Conservation (phyloP, 92 coral and sea anemone genomes). For the Epizoanthus stellaris region DNA sequence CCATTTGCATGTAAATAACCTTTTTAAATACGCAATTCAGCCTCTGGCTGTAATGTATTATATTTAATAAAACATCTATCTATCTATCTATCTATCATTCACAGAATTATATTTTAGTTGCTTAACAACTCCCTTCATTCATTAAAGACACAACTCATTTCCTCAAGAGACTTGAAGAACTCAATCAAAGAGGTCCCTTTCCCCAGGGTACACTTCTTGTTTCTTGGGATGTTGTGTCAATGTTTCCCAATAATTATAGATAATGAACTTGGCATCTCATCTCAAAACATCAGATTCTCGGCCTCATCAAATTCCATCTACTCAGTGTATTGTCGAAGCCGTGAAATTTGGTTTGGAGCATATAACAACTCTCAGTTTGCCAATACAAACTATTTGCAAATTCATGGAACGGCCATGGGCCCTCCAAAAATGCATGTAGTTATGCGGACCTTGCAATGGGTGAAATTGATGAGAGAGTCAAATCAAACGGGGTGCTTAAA, state of each 20-base stretch:
- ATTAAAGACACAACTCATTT: slow-evolving; percentile 38
- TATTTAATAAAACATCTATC: too few relatives aligned
- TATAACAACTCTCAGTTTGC: slow-evolving; percentile 51
- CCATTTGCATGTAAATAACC: too few relatives aligned
- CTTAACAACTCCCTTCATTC: slow-evolving; percentile 8
- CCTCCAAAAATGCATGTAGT: slow-evolving; percentile 53
- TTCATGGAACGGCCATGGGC: slow-evolving; percentile 68
- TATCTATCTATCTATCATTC: too few relatives aligned
- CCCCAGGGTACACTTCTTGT: slow-evolving; percentile 27
- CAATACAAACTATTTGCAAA: slow-evolving; percentile 37
- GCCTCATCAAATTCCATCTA: slow-evolving; percentile 37
- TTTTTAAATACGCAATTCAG: too few relatives aligned
- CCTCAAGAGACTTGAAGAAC: too few relatives aligned
- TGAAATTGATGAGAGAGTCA: neutral
- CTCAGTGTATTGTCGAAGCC: slow-evolving; percentile 60
- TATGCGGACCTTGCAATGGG: slow-evolving; percentile 49
- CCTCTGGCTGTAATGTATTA: too few relatives aligned
- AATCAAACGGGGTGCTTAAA: slow-evolving; percentile 1
- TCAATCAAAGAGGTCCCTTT: neutral
- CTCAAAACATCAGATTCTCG: slow-evolving; percentile 33
- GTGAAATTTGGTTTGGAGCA: slow-evolving; percentile 50
- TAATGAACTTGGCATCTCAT: too few relatives aligned
- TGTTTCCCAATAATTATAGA: neutral
- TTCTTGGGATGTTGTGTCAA: slow-evolving; percentile 38
- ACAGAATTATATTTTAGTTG: too few relatives aligned